phyloP scores from a whole-genome alignment of 1,140 invertebrate species.

The Aricia agestis region DNA sequence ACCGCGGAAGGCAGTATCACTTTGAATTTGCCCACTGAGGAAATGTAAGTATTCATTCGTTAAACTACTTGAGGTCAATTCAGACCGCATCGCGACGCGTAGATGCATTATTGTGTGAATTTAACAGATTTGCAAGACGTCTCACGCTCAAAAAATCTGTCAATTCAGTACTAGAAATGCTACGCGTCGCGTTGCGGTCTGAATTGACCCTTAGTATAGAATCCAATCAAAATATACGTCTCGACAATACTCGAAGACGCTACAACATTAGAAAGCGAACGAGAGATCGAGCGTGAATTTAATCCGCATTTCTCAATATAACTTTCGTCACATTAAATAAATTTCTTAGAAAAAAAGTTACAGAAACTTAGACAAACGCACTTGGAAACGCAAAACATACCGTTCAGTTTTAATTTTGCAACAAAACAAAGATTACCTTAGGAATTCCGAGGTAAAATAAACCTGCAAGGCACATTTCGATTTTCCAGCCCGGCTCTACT shows the following conservation, averaged over 20 bases:
- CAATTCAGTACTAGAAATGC: no score
- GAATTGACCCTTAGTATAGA: no score
- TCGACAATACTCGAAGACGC: neutral
- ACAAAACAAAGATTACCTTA: neutral
- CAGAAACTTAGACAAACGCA: neutral
- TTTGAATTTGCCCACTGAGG: conserved; percentile 79
- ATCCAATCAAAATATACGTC: conserved; percentile 11
- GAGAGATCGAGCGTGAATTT: neutral
- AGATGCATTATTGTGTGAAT: no score
- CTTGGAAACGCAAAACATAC: neutral
- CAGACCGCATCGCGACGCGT: no score
- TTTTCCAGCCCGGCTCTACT: conserved; percentile 78
- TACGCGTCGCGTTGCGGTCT: no score
- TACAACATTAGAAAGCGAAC: neutral
- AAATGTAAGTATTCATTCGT: conserved; percentile 74
- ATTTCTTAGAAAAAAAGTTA: neutral
- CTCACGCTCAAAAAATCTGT: no score
- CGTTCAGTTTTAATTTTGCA: neutral
- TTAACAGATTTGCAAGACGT: no score
- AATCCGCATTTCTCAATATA: neutral
- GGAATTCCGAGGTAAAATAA: neutral
- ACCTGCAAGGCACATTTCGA: neutral
- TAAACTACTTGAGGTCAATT: no score
- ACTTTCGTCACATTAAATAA: neutral
- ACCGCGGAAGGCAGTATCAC: conserved; percentile 82